Evolutionary conservation across 2,888 invertebrate genomes (phyloP).

Genomic region (Melanargia galathea): DNA sequence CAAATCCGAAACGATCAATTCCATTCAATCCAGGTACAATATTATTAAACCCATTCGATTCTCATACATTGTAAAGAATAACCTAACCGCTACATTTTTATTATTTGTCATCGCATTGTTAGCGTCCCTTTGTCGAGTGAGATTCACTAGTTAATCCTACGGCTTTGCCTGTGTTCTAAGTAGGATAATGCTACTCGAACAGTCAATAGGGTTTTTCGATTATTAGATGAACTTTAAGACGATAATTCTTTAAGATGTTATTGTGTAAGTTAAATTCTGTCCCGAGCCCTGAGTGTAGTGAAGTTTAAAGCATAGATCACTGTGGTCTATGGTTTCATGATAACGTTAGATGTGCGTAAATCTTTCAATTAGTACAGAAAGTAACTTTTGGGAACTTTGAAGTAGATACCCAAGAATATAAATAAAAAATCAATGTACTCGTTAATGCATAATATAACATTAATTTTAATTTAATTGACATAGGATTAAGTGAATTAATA

Average conservation of each 20-base stretch:
- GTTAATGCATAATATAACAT: too few species aligned
- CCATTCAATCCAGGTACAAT: slow-evolving; percentile 30
- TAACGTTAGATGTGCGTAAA: too few species aligned
- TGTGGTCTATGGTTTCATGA: too few species aligned
- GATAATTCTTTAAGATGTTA: slow-evolving; percentile 5
- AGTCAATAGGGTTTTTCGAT: slow-evolving; percentile 53
- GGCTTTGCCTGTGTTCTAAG: slow-evolving; percentile 35
- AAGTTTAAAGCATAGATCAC: too few species aligned
- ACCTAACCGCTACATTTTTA: slow-evolving; percentile 64
- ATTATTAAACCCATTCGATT: slow-evolving; percentile 54
- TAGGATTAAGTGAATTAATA: too few species aligned
- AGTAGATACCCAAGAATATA: too few species aligned
- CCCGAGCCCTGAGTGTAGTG: background rate
- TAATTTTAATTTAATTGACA: too few species aligned
- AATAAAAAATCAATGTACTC: too few species aligned
- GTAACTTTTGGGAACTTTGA: too few species aligned
- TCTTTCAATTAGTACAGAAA: too few species aligned
- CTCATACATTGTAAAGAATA: slow-evolving; percentile 58
- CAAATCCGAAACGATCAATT: slow-evolving; percentile 42
- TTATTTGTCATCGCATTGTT: slow-evolving; percentile 45
- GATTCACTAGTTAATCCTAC: slow-evolving; percentile 51
- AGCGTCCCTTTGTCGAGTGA: slow-evolving; percentile 13
- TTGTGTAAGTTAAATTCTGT: background rate
- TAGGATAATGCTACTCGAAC: slow-evolving; percentile 48
- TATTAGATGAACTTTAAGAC: slow-evolving; percentile 25